Percentiles rank a stretch among this genome's conserved stretches.
phyloP scores from a whole-genome alignment of 2,888 invertebrate species.

The Notodromas monacha region DNA sequence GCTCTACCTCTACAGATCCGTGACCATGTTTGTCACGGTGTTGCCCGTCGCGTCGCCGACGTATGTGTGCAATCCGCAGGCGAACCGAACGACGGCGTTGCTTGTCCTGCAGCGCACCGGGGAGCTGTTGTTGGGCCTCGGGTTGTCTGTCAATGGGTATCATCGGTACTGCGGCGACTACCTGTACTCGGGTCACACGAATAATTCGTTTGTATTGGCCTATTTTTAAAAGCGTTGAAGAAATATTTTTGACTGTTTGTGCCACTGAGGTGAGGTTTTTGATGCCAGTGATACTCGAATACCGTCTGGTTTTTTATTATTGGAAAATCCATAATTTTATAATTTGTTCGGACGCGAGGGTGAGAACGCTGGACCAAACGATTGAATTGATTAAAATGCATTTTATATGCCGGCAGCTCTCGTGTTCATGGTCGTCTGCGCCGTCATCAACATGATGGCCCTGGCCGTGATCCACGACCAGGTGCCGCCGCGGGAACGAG shows the following conservation, averaged over 20 bases:
- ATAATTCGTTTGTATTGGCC: no score
- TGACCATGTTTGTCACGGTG: slow-evolving; percentile 64
- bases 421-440: slow-evolving; percentile 26
- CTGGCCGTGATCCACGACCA: slow-evolving; percentile 57
- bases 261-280: no score
- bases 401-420: slow-evolving; percentile 24
- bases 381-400: no score
- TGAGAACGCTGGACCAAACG: no score
- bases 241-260: no score
- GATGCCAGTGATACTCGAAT: no score
- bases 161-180: slow-evolving; percentile 73
- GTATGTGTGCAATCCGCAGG: slow-evolving; percentile 54
- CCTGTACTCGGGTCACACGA: slow-evolving; percentile 76
- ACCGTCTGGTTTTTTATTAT: no score
- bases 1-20: slow-evolving; percentile 48
- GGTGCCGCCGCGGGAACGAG: slow-evolving; percentile 38
- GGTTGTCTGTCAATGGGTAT: slow-evolving; percentile 59
- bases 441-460: slow-evolving; percentile 30
- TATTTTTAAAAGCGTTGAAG: no score
- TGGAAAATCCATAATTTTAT: no score
- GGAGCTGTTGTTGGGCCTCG: slow-evolving; percentile 52
- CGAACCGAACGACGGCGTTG: slow-evolving; percentile 33
- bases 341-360: no score
- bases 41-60: slow-evolving; percentile 49
- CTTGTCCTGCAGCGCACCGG: slow-evolving; percentile 36